phyloP scores from a whole-genome alignment of 2,113 vertebrate species.

The Tiliqua scincoides region DNA sequence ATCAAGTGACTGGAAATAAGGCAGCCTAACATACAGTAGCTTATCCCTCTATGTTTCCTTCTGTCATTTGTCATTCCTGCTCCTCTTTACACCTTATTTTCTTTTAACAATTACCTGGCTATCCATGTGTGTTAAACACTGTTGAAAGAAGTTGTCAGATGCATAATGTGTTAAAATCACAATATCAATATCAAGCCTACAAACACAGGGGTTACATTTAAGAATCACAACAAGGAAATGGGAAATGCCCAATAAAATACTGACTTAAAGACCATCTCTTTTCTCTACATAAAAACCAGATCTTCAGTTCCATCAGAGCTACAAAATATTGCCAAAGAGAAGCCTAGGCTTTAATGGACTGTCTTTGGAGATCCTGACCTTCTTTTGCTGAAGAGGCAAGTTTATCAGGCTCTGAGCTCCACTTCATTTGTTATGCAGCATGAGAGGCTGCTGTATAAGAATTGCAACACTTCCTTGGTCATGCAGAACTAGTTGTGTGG shows the following conservation, averaged over 20 bases:
- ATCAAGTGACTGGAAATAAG: constrained; percentile 45
- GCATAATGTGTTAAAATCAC: background rate
- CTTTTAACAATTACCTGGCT: constrained; percentile 21
- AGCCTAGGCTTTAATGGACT: background rate
- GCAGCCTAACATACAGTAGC: constrained; percentile 21
- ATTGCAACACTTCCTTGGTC: background rate
- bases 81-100: constrained; percentile 40
- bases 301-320: too few relatives aligned
- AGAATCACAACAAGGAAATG: background rate
- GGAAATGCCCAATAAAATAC: background rate
- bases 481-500: background rate
- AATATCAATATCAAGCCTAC: too few relatives aligned
- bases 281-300: background rate
- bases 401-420: background rate
- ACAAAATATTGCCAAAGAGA: background rate
- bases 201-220: background rate
- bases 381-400: background rate
- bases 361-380: background rate
- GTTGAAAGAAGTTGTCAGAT: constrained; percentile 20
- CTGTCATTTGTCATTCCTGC: constrained; percentile 46
- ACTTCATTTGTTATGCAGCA: background rate
- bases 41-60: constrained; percentile 50
- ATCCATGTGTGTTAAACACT: constrained; percentile 27
- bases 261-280: background rate
- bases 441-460: too few relatives aligned